phyloP scores from a whole-genome alignment of 2,888 invertebrate genomes.

The Chironomus riparius region DNA sequence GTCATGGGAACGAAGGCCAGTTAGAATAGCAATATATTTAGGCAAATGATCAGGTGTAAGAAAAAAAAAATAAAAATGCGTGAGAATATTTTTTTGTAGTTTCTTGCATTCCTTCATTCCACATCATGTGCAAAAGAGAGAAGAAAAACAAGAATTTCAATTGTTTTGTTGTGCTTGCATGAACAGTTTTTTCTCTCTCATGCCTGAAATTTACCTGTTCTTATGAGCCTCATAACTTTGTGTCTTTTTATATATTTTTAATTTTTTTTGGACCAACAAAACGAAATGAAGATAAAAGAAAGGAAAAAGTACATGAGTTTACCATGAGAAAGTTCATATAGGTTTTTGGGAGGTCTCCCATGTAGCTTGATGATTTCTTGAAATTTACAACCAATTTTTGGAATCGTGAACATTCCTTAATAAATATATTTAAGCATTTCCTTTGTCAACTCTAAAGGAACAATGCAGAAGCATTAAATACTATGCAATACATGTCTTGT shows the following conservation, averaged over 20 bases:
- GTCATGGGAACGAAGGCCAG: not conserved
- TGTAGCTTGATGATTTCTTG: not conserved
- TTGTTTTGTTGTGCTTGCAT: slow-evolving; percentile 7
- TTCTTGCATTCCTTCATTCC: slow-evolving; percentile 1
- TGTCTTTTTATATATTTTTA: not conserved
- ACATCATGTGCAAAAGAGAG: not conserved
- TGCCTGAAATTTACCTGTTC: slow-evolving; percentile 5
- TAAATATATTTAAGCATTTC: not conserved
- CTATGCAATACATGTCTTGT: too few species aligned
- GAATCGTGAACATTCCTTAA: not conserved
- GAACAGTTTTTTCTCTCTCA: not conserved
- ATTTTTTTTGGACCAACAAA: too few species aligned
- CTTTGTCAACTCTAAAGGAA: too few species aligned
- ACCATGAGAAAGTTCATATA: not conserved
- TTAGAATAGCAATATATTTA: slow-evolving; percentile 1
- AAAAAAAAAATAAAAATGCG: not conserved
- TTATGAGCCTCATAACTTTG: not conserved
- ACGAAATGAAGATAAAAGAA: not conserved
- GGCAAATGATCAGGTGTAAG: slow-evolving; percentile 21
- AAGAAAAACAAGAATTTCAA: slow-evolving; percentile 14
- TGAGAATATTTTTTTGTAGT: slow-evolving; percentile 21
- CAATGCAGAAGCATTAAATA: too few species aligned
- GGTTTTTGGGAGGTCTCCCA: not conserved
- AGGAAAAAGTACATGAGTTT: not conserved
- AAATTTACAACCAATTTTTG: slow-evolving; percentile 2